Evolutionary conservation across 2,113 vertebrate species (phyloP).

Genomic region (Rhinoptilus africanus): DNA sequence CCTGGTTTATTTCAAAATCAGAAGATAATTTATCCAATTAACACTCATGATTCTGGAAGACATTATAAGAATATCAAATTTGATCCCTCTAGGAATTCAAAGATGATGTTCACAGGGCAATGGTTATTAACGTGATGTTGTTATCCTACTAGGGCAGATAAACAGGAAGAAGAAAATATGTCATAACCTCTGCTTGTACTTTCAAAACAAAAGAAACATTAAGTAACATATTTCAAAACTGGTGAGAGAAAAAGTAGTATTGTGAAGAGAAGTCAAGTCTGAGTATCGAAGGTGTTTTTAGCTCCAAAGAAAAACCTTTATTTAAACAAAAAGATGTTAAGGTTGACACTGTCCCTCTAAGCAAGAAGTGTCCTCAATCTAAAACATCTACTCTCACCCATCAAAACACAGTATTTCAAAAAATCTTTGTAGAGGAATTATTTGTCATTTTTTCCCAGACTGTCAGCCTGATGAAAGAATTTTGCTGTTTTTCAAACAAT

Average conservation of each 20-base stretch:
- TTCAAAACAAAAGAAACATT: not conserved
- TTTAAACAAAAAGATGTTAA: conserved; percentile 15
- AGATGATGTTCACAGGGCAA: not conserved
- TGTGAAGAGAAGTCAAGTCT: not conserved
- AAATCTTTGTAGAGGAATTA: not conserved
- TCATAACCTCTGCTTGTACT: not conserved
- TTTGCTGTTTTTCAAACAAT: conserved; percentile 23
- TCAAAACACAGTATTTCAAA: conserved; percentile 40
- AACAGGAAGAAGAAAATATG: not conserved
- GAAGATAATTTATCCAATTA: not conserved
- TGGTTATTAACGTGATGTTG: not conserved
- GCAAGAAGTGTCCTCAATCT: conserved; percentile 49
- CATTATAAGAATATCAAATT: not conserved
- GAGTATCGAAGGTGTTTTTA: not conserved
- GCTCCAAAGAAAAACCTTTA: not conserved
- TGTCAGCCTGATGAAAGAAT: conserved; percentile 45
- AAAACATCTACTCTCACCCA: conserved; percentile 15
- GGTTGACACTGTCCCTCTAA: conserved; percentile 52
- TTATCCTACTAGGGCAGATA: not conserved
- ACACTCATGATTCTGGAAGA: not conserved
- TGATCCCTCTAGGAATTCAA: not conserved
- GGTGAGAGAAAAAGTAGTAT: not conserved
- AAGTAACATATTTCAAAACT: not conserved
- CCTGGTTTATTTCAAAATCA: not conserved
- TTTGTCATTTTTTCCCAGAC: conserved; percentile 13